These are phyloP conservation scores for Cyphomyrmex costatus DNA, from an alignment of 1,140 invertebrate species.

Conservation along the genomic window DNA sequence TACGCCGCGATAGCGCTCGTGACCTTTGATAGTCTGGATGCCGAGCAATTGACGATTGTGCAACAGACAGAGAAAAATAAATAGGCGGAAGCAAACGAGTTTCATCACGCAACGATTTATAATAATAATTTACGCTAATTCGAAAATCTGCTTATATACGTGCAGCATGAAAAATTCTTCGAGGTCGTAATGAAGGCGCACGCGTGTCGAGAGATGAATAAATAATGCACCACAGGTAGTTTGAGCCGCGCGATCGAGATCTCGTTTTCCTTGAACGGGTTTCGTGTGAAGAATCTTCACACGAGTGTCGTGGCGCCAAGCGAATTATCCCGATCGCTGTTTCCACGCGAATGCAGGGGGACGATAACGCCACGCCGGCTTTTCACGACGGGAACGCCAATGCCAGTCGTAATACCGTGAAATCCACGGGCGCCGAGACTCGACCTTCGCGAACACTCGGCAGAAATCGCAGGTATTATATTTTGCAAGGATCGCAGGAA, in stretches of 20 bases:
- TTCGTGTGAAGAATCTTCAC: background rate
- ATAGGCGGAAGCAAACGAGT: constrained; percentile 8
- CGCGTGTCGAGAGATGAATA: constrained; percentile 19
- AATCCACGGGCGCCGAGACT: background rate
- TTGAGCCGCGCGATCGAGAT: constrained; percentile 20
- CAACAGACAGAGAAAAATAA: constrained; percentile 9
- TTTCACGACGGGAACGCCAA: background rate
- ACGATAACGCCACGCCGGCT: constrained; percentile 5
- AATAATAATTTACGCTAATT: background rate
- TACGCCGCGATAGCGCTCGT: background rate
- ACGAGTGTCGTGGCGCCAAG: background rate
- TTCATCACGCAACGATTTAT: constrained; percentile 21
- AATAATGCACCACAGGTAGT: constrained; percentile 22
- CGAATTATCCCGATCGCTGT: constrained; percentile 21
- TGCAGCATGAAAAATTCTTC: background rate
- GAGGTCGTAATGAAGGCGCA: background rate
- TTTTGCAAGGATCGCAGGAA: constrained; percentile 6
- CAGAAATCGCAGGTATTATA: constrained; percentile 24
- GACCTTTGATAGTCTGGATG: background rate
- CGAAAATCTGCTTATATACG: background rate
- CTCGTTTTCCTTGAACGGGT: constrained; percentile 57
- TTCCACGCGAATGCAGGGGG: constrained; percentile 6
- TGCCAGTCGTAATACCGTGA: background rate
- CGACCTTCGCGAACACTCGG: background rate
- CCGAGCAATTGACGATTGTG: background rate